phyloP scores from a whole-genome alignment of 2,797 vertebrate species.

The Cyclopterus lumpus region DNA sequence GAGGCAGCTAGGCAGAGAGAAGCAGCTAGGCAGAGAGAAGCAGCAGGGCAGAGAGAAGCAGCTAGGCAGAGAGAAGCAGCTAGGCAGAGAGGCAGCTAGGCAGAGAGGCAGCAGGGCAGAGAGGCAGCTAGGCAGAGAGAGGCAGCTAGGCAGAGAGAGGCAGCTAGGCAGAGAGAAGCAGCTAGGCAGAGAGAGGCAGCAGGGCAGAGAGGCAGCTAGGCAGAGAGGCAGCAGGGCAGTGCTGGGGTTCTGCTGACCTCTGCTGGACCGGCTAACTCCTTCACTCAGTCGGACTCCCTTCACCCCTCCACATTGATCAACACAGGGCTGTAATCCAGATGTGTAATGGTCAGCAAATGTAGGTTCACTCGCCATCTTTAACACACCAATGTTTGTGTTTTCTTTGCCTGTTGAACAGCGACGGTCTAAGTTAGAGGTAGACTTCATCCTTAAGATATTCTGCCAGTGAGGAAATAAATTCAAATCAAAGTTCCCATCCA shows the following conservation, averaged over 20 bases:
- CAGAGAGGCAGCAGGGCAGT: background rate
- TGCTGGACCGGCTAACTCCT: constrained; percentile 27
- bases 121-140: too few relatives aligned
- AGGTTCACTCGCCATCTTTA: background rate
- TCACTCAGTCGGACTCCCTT: background rate
- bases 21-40: too few relatives aligned
- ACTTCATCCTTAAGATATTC: background rate
- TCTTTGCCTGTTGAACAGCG: too few relatives aligned
- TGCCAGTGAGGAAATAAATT: too few relatives aligned
- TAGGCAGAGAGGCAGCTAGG: too few relatives aligned
- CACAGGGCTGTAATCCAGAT: background rate
- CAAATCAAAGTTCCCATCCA: background rate
- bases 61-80: too few relatives aligned
- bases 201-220: background rate
- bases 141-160: too few relatives aligned
- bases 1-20: background rate
- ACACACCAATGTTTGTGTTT: background rate
- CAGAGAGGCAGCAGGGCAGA: background rate
- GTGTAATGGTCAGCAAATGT: background rate
- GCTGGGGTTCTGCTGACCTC: constrained; percentile 35
- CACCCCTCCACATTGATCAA: background rate
- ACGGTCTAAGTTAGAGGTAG: too few relatives aligned
- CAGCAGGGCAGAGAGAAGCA: background rate
- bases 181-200: background rate
- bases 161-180: too few relatives aligned